A percentile compares a stretch with the other conserved stretches of the same genome.
Evolutionary conservation across 1,140 invertebrate species (phyloP).

Genomic region (Sminthurides bifidus): DNA sequence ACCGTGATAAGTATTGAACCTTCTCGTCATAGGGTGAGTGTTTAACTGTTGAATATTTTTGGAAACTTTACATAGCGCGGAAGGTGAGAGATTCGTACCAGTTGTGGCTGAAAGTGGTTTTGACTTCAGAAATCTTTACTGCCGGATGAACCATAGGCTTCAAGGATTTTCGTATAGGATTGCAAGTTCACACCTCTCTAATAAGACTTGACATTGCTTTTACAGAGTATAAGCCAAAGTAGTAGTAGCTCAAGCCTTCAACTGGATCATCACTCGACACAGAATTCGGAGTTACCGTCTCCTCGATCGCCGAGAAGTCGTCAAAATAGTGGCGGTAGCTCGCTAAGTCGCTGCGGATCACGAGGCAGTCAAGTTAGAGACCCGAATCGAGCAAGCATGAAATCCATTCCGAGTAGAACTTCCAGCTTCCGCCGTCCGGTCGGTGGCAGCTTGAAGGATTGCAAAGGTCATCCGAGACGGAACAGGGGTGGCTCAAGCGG

Average conservation of each 20-base stretch:
- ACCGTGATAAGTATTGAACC: constrained; percentile 13
- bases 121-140: too few species aligned
- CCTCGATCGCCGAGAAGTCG: constrained; percentile 4
- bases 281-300: constrained; percentile 2
- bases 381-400: constrained; percentile 5
- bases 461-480: background rate
- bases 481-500: background rate
- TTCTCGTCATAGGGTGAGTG: background rate
- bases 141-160: too few species aligned
- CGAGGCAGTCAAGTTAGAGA: constrained; percentile 1
- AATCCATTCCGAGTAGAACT: constrained; percentile 2
- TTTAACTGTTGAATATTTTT: background rate
- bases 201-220: too few species aligned
- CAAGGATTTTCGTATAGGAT: too few species aligned
- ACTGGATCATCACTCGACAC: background rate
- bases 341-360: constrained; percentile 6
- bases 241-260: constrained; percentile 11
- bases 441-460: constrained; percentile 6
- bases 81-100: too few species aligned
- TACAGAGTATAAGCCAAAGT: constrained; percentile 8
- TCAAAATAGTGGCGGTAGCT: constrained; percentile 15
- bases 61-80: too few species aligned
- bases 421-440: background rate
- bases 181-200: too few species aligned
- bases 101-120: too few species aligned